Conservation (phyloP, 2,797 vertebrate genomes). For the Mormyrops boulengeri region DNA sequence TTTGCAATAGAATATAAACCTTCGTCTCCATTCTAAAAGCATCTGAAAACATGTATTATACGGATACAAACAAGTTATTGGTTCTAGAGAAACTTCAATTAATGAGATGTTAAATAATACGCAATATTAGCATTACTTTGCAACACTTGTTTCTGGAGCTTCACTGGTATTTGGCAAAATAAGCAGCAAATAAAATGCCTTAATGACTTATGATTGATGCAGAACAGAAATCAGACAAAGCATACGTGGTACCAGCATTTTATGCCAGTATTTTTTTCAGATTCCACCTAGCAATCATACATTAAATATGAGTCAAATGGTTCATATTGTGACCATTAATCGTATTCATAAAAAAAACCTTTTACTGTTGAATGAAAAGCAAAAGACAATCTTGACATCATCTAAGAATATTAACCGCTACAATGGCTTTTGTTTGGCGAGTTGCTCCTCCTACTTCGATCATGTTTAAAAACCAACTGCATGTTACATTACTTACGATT, state of each 20-base stretch:
- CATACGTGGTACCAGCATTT: not conserved
- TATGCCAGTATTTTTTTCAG: not conserved
- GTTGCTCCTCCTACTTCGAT: conserved; percentile 6
- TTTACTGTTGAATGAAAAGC: not conserved
- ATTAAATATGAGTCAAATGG: not conserved
- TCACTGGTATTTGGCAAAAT: not conserved
- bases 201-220: not conserved
- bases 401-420: not conserved
- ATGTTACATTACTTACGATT: not conserved
- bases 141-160: not conserved
- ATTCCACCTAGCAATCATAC: not conserved
- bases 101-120: not conserved
- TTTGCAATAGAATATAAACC: not conserved
- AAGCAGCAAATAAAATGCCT: not conserved
- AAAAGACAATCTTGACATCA: not conserved
- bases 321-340: not conserved
- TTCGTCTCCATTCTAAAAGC: not conserved
- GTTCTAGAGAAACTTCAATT: not conserved
- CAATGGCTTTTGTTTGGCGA: conserved; percentile 9
- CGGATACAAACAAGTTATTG: not conserved
- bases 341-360: not conserved
- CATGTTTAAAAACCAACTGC: conserved; percentile 1
- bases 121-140: not conserved
- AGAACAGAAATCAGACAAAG: not conserved
- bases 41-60: not conserved